phyloP scores from a whole-genome alignment of 1,140 invertebrate genomes.

The Hyles euphorbiae region DNA sequence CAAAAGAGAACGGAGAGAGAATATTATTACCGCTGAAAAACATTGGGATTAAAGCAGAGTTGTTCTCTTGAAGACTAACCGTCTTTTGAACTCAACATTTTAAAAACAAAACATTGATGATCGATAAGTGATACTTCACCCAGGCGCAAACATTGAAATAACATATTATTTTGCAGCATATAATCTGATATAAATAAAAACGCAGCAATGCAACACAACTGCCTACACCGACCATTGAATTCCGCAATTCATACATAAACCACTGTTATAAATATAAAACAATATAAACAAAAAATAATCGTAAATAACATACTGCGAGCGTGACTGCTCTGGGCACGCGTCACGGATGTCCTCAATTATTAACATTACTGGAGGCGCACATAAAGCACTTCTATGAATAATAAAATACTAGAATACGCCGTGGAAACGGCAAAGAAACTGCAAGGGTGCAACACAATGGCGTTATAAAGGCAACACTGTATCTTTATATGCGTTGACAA shows the following conservation, averaged over 20 bases:
- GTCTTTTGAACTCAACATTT: too few species aligned
- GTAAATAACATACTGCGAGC: slow-evolving; percentile 12
- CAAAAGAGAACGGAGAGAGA: too few species aligned
- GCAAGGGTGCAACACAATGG: slow-evolving; percentile 61
- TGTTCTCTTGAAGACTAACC: too few species aligned
- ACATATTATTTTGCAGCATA: too few species aligned
- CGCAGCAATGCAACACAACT: too few species aligned
- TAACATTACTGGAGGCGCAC: slow-evolving; percentile 55
- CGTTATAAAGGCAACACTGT: slow-evolving; percentile 64
- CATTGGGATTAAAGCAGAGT: too few species aligned
- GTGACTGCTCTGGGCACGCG: slow-evolving; percentile 28
- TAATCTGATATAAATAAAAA: too few species aligned
- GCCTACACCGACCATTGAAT: too few species aligned
- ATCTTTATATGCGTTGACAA: slow-evolving; percentile 66
- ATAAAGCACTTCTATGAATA: slow-evolving; percentile 64
- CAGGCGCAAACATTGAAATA: too few species aligned
- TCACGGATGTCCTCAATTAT: slow-evolving; percentile 65
- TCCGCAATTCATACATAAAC: slow-evolving; percentile 8
- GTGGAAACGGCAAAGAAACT: slow-evolving; percentile 55
- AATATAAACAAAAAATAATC: slow-evolving; percentile 9
- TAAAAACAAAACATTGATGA: too few species aligned
- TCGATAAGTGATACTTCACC: too few species aligned
- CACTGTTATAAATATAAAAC: slow-evolving; percentile 13
- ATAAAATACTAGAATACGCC: slow-evolving; percentile 62
- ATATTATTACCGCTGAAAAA: too few species aligned